phyloP scores from a whole-genome alignment of 2,888 invertebrate species.

The Uloborus plumipes region DNA sequence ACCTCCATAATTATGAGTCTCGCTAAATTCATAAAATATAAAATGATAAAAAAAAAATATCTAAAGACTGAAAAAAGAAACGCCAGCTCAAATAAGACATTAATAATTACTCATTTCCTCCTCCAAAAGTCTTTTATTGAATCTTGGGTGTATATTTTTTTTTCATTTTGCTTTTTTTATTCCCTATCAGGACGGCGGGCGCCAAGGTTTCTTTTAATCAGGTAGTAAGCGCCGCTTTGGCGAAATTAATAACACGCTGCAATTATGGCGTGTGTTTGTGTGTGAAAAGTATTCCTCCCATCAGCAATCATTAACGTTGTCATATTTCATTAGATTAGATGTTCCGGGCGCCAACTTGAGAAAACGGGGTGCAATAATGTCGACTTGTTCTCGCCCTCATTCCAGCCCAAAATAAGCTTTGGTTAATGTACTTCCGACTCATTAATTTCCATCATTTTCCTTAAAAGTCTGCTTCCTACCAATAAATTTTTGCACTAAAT shows the following conservation, averaged over 20 bases:
- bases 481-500: constrained; percentile 51
- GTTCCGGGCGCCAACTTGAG: constrained; percentile 38
- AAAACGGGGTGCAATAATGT: constrained; percentile 50
- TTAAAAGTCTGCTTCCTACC: constrained; percentile 21
- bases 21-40: no score
- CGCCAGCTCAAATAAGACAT: no score
- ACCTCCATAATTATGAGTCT: no score
- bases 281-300: constrained; percentile 27
- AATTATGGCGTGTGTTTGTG: constrained; percentile 31
- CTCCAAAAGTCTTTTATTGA: no score
- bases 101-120: no score
- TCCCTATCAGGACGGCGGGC: no score
- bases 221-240: constrained; percentile 43
- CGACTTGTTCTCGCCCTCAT: constrained; percentile 28
- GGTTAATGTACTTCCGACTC: constrained; percentile 47
- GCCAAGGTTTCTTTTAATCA: constrained; percentile 18
- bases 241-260: constrained; percentile 47
- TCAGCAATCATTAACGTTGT: constrained; percentile 57
- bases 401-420: constrained; percentile 19
- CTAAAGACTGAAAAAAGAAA: no score
- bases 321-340: constrained; percentile 57
- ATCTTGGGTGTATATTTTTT: no score
- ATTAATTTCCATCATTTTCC: constrained; percentile 55
- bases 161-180: no score
- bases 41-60: no score